These are phyloP conservation scores for Eumeta japonica DNA, from an alignment of 1,140 invertebrate genomes.

Conservation along the genomic window DNA sequence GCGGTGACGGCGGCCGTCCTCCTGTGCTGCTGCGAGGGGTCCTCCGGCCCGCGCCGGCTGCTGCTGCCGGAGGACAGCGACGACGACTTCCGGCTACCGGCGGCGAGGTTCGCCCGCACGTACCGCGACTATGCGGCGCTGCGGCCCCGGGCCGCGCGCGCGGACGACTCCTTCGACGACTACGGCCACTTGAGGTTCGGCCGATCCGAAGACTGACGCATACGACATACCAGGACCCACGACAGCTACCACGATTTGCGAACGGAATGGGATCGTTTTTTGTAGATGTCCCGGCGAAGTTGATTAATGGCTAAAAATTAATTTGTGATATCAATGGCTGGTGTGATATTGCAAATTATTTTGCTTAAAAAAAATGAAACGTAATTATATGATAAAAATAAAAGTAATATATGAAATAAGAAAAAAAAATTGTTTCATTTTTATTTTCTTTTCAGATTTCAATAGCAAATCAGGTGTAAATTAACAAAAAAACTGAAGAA, in stretches of 20 bases:
- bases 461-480: too few relatives aligned
- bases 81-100: conserved; percentile 58
- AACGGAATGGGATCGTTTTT: conserved; percentile 8
- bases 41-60: conserved; percentile 16
- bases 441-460: too few relatives aligned
- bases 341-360: conserved; percentile 16
- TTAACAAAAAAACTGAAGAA: too few relatives aligned
- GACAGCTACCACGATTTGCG: too few relatives aligned
- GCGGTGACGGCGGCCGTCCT: conserved; percentile 9
- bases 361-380: neutral
- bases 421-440: too few relatives aligned
- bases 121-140: conserved; percentile 67
- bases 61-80: conserved; percentile 55
- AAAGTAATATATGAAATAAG: too few relatives aligned
- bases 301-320: too few relatives aligned
- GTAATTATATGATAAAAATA: too few relatives aligned
- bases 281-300: neutral
- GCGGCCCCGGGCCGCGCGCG: conserved; percentile 58
- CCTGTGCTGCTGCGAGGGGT: conserved; percentile 21
- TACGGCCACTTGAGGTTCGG: conserved; percentile 72
- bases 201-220: conserved; percentile 46
- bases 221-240: conserved; percentile 7
- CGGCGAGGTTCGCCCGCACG: conserved; percentile 55
- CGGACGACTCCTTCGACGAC: conserved; percentile 63
- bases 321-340: conserved; percentile 20